Base-by-base conservation (phyloP, 2,113 vertebrate genomes). In the Cynoglossus semilaevis region DNA sequence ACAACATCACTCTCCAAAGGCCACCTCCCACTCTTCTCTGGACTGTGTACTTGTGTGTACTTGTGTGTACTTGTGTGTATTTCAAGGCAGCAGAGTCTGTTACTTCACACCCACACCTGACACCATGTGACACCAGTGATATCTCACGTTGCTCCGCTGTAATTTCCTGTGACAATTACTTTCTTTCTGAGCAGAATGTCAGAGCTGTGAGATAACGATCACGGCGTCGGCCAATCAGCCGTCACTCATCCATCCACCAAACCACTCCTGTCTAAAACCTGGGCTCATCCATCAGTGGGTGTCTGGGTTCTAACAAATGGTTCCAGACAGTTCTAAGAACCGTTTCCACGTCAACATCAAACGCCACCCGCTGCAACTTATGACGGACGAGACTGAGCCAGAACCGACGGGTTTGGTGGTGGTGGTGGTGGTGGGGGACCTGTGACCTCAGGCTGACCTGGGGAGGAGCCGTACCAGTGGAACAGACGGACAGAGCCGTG, bases 401-500 rank as follows among this genome's bases (percentile, higher is more conserved):
- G 1, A 52, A 41, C 17, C 13, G n/a, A n/a, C n/a, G n/a, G n/a
- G n/a, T n/a, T n/a, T n/a, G n/a, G n/a, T n/a, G n/a, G n/a, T n/a
- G n/a, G n/a, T n/a, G n/a, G n/a, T n/a, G n/a, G n/a, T n/a, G 38
- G 47, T 51, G 29, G 47, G 12, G 14, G 61, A 77, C 72, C 80
- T 62, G 52, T 54, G 63, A 59, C 67, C 38, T 9, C 51, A 70
- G 70, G 63, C 29, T 60, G 69, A 72, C 70, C 81, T 55, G 29
- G 22, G 63, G 51, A 72, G 65, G 47, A 76, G 70, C 58, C 77
- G 43, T 67, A 58, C 70, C 48, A 70, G 22, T 6, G 72, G 63
- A 85, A 70, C 75, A 81, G 62, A 81, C 78, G 82, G 66, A 72
- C 47, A 49, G n/a, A n/a, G n/a, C 50, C n/a, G 51, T 69, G 67